Percentiles rank a stretch among this genome's conserved stretches.
Conservation (phyloP, 2,888 invertebrate species). For the Mylabris sibirica region DNA sequence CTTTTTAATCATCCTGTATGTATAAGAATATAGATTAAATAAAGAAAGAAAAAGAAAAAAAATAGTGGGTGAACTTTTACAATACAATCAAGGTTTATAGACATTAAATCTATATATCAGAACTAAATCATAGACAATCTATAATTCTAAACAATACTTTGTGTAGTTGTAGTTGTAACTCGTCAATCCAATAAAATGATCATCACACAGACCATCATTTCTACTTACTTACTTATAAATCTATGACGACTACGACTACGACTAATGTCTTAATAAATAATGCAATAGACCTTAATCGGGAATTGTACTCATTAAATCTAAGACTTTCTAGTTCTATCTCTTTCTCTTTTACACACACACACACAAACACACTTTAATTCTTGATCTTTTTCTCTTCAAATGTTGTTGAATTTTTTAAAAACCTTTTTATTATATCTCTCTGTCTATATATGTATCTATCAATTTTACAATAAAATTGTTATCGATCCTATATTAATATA, state of each 20-base stretch:
- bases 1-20: too few species aligned
- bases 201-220: slow-evolving; percentile 33
- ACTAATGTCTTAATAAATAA: slow-evolving; percentile 43
- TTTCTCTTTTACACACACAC: not conserved
- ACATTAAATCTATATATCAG: slow-evolving; percentile 49
- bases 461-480: too few species aligned
- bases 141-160: too few species aligned
- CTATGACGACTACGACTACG: slow-evolving; percentile 17
- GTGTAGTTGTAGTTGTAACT: too few species aligned
- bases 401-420: not conserved
- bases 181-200: slow-evolving; percentile 38
- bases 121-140: slow-evolving; percentile 43
- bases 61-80: slow-evolving; percentile 40
- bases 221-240: not conserved
- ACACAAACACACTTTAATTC: not conserved
- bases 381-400: not conserved
- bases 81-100: slow-evolving; percentile 40
- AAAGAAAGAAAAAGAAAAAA: not conserved
- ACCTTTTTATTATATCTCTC: too few species aligned
- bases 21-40: not conserved
- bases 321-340: not conserved
- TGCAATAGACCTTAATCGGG: slow-evolving; percentile 38
- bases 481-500: not conserved
- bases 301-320: slow-evolving; percentile 41
- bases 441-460: too few species aligned